Conservation (phyloP, 2,888 invertebrate genomes). For the Drosophila cognata region DNA sequence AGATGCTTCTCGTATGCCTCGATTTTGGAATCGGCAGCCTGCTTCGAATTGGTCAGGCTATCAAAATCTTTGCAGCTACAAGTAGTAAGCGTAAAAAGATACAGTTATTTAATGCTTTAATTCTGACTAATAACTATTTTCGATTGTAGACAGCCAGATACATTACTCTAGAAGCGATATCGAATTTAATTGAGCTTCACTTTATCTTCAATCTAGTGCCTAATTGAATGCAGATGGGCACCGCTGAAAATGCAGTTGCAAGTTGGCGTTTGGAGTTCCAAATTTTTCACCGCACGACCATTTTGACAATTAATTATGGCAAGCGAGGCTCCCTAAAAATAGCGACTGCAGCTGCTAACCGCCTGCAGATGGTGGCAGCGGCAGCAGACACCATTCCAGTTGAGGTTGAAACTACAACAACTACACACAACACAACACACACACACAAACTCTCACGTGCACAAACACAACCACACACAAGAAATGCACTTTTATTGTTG, state of each 20-base stretch:
- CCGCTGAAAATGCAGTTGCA: slow-evolving; percentile 1
- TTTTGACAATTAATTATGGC: slow-evolving; percentile 46
- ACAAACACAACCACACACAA: slow-evolving; percentile 19
- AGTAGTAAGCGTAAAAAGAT: slow-evolving; percentile 11
- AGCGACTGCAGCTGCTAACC: slow-evolving; percentile 57
- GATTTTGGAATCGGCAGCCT: slow-evolving; percentile 84
- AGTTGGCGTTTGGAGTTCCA: slow-evolving; percentile 8
- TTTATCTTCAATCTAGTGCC: background rate
- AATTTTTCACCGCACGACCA: slow-evolving; percentile 21
- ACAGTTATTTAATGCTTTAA: background rate
- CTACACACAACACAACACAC: slow-evolving; percentile 4
- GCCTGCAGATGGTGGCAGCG: slow-evolving; percentile 35
- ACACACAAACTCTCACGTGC: background rate
- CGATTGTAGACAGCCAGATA: background rate
- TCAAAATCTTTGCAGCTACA: slow-evolving; percentile 62
- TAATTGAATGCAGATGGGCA: background rate
- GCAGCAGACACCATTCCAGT: slow-evolving; percentile 49
- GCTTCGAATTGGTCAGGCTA: slow-evolving; percentile 64
- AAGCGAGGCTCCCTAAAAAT: slow-evolving; percentile 60
- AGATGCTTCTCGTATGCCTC: slow-evolving; percentile 85
- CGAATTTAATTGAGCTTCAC: background rate
- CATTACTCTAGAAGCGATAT: no score
- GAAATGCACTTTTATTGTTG: slow-evolving; percentile 36
- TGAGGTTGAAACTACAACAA: slow-evolving; percentile 46
- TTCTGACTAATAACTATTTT: background rate